Evolutionary conservation across 2,888 invertebrate species (phyloP).

Genomic region (Phyllotreta striolata): DNA sequence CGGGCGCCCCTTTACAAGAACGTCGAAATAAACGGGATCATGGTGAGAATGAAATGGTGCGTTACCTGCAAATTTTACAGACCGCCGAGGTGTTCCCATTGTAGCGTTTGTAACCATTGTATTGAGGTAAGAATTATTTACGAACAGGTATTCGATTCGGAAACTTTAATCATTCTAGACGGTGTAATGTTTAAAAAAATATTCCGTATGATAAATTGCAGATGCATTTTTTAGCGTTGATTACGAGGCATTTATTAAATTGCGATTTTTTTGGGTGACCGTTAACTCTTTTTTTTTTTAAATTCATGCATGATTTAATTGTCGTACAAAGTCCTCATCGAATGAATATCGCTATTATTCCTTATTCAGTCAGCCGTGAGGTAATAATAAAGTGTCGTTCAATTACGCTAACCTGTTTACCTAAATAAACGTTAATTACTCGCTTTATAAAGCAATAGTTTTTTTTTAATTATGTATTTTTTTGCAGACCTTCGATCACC

Average conservation of each 20-base stretch:
- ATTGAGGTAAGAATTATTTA: conserved; percentile 79
- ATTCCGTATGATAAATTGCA: conserved; percentile 2
- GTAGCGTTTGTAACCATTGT: conserved; percentile 98
- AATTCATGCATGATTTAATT: background rate
- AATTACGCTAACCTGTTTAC: conserved; percentile 18
- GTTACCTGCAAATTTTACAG: conserved; percentile 99
- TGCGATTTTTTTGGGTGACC: too few species aligned
- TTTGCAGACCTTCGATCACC: conserved; percentile 98
- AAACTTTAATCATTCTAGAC: background rate
- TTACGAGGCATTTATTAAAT: too few species aligned
- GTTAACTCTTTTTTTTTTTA: background rate
- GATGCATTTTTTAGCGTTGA: too few species aligned
- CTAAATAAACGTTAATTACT: background rate
- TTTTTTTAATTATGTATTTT: conserved; percentile 10
- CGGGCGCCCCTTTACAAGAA: conserved; percentile 95
- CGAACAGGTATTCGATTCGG: background rate
- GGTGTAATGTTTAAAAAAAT: background rate
- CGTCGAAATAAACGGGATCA: conserved; percentile 98
- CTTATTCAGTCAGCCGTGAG: conserved; percentile 18
- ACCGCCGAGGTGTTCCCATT: conserved; percentile 98
- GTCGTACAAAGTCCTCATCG: background rate
- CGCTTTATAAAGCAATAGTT: background rate
- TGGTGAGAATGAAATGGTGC: conserved; percentile 99
- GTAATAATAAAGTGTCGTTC: conserved; percentile 19
- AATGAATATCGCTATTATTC: conserved; percentile 10